These are phyloP conservation scores for Corythoichthys haematopterus DNA, from an alignment of 2,113 vertebrate species.

Conservation along the genomic window DNA sequence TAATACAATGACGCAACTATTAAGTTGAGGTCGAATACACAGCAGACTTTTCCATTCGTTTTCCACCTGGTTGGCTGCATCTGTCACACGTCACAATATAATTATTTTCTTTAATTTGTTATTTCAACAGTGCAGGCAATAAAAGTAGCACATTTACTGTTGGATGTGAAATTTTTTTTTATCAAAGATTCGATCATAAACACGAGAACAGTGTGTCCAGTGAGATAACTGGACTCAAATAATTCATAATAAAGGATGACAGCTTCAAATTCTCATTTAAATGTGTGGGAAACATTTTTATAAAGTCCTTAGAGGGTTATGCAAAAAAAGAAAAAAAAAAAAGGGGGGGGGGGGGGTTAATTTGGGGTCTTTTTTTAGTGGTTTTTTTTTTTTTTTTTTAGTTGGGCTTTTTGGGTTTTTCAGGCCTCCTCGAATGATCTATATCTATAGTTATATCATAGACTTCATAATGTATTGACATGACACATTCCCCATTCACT, in stretches of 20 bases:
- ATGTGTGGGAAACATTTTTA: background rate
- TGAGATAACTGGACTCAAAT: background rate
- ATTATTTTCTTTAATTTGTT: conserved; percentile 4
- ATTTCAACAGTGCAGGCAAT: background rate
- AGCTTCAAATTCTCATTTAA: background rate
- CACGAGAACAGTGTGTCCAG: background rate
- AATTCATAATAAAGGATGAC: background rate
- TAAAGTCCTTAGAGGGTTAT: background rate
- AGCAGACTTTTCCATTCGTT: conserved; percentile 19
- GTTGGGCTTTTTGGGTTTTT: too few species aligned
- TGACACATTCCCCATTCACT: too few species aligned
- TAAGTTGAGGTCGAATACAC: conserved; percentile 11
- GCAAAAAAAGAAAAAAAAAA: background rate
- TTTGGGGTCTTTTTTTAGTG: too few species aligned
- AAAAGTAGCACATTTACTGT: background rate
- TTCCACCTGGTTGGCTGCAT: conserved; percentile 21
- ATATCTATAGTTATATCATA: too few species aligned
- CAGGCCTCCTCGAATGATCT: too few species aligned
- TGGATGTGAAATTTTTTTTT: background rate
- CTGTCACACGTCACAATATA: conserved; percentile 5
- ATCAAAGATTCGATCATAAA: background rate
- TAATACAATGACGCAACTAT: conserved; percentile 9
- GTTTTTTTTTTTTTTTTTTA: too few species aligned
- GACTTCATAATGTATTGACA: too few species aligned
- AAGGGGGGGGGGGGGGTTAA: too few species aligned